Evolutionary conservation across 1,140 invertebrate genomes (phyloP).

Genomic region (Drosophila sproati): DNA sequence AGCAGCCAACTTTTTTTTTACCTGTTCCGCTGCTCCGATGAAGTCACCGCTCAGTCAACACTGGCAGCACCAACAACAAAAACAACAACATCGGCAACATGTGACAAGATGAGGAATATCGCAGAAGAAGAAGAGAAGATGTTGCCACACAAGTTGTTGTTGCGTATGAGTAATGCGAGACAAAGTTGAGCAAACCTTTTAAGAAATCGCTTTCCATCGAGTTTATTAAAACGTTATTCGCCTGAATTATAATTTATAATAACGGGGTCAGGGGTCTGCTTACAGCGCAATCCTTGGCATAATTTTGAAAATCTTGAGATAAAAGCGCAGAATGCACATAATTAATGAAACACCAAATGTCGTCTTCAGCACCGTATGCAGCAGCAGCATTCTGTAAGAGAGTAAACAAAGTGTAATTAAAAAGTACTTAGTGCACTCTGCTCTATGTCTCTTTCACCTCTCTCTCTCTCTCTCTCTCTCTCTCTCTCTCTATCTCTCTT

Average conservation of each 20-base stretch:
- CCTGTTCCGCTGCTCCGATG: slow-evolving; percentile 15
- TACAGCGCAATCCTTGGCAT: slow-evolving; percentile 76
- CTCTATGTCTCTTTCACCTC: slow-evolving; percentile 1
- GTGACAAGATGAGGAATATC: slow-evolving; percentile 33
- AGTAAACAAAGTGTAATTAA: slow-evolving; percentile 83
- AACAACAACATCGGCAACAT: slow-evolving; percentile 39
- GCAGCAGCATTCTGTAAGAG: slow-evolving; percentile 62
- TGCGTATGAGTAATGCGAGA: slow-evolving; percentile 73
- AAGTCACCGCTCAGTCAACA: slow-evolving; percentile 18
- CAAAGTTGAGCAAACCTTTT: slow-evolving; percentile 42
- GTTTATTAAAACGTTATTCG: slow-evolving; percentile 62
- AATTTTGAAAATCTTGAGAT: slow-evolving; percentile 77
- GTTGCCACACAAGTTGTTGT: slow-evolving; percentile 41
- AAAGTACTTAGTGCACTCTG: slow-evolving; percentile 72
- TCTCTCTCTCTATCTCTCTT: not conserved
- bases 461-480: not conserved
- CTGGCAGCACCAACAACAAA: slow-evolving; percentile 22
- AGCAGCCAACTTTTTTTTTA: slow-evolving; percentile 47
- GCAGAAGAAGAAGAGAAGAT: slow-evolving; percentile 35
- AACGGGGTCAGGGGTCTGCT: slow-evolving; percentile 20
- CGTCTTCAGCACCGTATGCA: slow-evolving; percentile 80
- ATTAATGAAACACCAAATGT: slow-evolving; percentile 82
- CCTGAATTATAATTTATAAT: slow-evolving; percentile 74
- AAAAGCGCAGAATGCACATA: slow-evolving; percentile 82
- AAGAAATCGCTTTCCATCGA: slow-evolving; percentile 49